Conservation (phyloP, 2,888 invertebrate genomes). For the Drosophila sordidula region DNA sequence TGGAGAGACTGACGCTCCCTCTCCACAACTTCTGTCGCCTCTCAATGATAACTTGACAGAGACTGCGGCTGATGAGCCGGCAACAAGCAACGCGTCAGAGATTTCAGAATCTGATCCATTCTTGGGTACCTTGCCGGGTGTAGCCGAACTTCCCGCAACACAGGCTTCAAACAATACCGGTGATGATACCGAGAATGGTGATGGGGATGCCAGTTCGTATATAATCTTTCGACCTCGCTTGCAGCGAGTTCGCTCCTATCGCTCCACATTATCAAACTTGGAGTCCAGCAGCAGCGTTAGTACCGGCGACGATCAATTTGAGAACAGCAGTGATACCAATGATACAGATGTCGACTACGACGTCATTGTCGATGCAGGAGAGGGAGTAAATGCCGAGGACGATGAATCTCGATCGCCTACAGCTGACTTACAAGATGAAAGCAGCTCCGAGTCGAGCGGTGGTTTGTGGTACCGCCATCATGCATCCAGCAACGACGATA, state of each 20-base stretch:
- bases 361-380: neutral
- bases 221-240: slow-evolving; percentile 26
- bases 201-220: neutral
- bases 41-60: neutral
- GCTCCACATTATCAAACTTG: slow-evolving; percentile 13
- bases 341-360: slow-evolving; percentile 22
- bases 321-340: slow-evolving; percentile 11
- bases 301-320: neutral
- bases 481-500: slow-evolving; percentile 30
- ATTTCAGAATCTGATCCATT: neutral
- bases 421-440: slow-evolving; percentile 5
- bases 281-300: neutral
- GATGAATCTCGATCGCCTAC: slow-evolving; percentile 23
- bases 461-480: slow-evolving; percentile 25
- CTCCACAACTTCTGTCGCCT: neutral
- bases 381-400: neutral
- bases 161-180: neutral
- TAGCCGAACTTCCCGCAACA: neutral
- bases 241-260: slow-evolving; percentile 45
- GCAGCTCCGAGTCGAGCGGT: slow-evolving; percentile 26
- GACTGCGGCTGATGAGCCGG: neutral
- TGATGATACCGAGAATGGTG: slow-evolving; percentile 1
- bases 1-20: neutral
- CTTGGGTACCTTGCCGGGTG: neutral
- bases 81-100: neutral